Percentiles rank a stretch among this genome's conserved stretches.
phyloP scores from a whole-genome alignment of 2,113 vertebrate species.

The Daubentonia madagascariensis region DNA sequence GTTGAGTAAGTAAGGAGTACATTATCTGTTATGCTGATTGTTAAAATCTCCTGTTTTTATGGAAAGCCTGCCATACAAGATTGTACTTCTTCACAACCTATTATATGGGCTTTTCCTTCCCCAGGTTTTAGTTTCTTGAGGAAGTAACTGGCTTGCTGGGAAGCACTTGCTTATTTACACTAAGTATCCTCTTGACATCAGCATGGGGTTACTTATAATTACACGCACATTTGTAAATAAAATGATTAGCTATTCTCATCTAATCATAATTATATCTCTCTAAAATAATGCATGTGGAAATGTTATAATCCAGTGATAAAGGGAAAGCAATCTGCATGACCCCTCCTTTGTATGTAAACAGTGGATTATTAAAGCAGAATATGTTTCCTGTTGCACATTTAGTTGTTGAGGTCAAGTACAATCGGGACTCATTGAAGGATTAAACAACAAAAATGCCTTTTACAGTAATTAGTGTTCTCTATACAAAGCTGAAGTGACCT shows the following conservation, averaged over 20 bases:
- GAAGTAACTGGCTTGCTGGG: conserved; percentile 68
- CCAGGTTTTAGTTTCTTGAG: conserved; percentile 44
- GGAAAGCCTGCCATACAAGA: background rate
- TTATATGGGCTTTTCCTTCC: background rate
- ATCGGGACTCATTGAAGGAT: conserved; percentile 69
- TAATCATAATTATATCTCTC: conserved; percentile 78
- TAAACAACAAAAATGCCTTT: conserved; percentile 66
- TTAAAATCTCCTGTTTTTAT: background rate
- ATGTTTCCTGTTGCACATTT: conserved; percentile 52
- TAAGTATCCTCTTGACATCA: conserved; percentile 80
- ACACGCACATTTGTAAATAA: conserved; percentile 77
- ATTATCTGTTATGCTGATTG: background rate
- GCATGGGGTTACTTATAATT: conserved; percentile 79
- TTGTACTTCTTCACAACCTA: background rate
- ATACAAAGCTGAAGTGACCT: conserved; percentile 47
- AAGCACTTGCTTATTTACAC: conserved; percentile 76
- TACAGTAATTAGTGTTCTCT: conserved; percentile 62
- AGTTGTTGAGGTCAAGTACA: conserved; percentile 71
- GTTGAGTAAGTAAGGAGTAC: background rate
- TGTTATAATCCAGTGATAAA: conserved; percentile 40
- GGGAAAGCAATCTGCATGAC: conserved; percentile 17
- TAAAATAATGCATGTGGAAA: conserved; percentile 47
- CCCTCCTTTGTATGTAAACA: conserved; percentile 56
- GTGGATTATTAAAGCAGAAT: conserved; percentile 30
- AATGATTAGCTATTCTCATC: conserved; percentile 79